phyloP scores from a whole-genome alignment of 2,888 invertebrate genomes.

The Ypsolopha scabrella region DNA sequence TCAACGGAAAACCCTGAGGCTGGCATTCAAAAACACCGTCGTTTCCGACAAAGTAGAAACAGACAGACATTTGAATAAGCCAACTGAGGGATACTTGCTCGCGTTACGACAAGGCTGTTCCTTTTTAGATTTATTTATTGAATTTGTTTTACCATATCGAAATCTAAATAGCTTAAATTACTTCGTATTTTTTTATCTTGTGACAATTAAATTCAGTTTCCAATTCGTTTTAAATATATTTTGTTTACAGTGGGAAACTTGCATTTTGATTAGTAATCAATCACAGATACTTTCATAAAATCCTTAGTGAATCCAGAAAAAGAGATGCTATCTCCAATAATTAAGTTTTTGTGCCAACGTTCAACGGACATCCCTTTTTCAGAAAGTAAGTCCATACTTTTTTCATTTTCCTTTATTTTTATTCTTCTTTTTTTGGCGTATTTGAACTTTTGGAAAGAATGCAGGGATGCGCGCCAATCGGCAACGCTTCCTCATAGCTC shows the following conservation, averaged over 20 bases:
- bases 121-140: slow-evolving; percentile 38
- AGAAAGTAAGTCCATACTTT: too few species aligned
- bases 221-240: slow-evolving; percentile 60
- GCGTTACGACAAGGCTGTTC: slow-evolving; percentile 34
- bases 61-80: slow-evolving; percentile 40
- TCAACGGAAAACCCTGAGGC: slow-evolving; percentile 60
- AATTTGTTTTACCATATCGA: slow-evolving; percentile 34
- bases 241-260: slow-evolving; percentile 32
- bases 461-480: too few species aligned
- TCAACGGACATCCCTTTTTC: too few species aligned
- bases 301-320: too few species aligned
- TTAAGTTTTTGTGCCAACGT: too few species aligned
- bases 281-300: too few species aligned
- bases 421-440: too few species aligned
- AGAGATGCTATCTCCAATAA: too few species aligned
- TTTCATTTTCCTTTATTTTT: too few species aligned
- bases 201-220: slow-evolving; percentile 56
- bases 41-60: slow-evolving; percentile 41
- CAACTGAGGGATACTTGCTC: slow-evolving; percentile 49
- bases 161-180: slow-evolving; percentile 43
- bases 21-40: slow-evolving; percentile 47
- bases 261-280: too few species aligned
- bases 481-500: too few species aligned
- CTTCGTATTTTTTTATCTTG: slow-evolving; percentile 46
- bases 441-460: too few species aligned